Conservation (phyloP, 2,113 vertebrate species). For the Origma solitaria region DNA sequence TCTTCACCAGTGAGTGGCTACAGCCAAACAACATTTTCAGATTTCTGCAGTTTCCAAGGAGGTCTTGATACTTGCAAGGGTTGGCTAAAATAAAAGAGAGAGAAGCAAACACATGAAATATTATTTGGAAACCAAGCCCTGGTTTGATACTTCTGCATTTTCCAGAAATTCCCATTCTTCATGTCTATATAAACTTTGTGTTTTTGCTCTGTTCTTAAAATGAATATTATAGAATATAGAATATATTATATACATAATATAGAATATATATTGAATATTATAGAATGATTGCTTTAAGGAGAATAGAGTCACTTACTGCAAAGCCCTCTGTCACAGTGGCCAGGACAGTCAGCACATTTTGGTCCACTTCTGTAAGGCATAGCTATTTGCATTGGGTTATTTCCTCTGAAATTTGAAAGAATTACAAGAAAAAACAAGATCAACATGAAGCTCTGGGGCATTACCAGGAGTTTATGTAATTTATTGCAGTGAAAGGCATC, state of each 20-base stretch:
- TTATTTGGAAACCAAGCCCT: background rate
- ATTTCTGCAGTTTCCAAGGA: background rate
- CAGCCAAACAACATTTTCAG: background rate
- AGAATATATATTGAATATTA: background rate
- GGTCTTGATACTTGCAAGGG: background rate
- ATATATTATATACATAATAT: too few relatives aligned
- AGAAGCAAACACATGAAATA: background rate
- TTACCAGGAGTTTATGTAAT: background rate
- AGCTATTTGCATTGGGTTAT: background rate
- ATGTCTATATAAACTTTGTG: background rate
- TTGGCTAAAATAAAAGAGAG: slow-evolving; percentile 12
- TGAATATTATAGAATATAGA: background rate
- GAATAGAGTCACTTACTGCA: slow-evolving; percentile 67
- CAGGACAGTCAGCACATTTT: slow-evolving; percentile 56
- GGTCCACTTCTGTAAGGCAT: slow-evolving; percentile 49
- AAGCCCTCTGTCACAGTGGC: slow-evolving; percentile 60
- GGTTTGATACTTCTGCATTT: background rate
- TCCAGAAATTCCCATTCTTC: background rate
- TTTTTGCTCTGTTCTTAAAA: background rate
- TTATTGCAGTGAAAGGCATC: background rate
- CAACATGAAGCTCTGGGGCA: background rate
- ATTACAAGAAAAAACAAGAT: background rate
- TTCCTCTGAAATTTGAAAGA: slow-evolving; percentile 59
- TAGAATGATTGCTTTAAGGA: background rate
- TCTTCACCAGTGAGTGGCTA: background rate